Percentiles rank a stretch among this genome's conserved stretches.
These are phyloP conservation scores for Chymomyza amoena DNA, from an alignment of 2,888 invertebrate genomes.

Conservation along the genomic window DNA sequence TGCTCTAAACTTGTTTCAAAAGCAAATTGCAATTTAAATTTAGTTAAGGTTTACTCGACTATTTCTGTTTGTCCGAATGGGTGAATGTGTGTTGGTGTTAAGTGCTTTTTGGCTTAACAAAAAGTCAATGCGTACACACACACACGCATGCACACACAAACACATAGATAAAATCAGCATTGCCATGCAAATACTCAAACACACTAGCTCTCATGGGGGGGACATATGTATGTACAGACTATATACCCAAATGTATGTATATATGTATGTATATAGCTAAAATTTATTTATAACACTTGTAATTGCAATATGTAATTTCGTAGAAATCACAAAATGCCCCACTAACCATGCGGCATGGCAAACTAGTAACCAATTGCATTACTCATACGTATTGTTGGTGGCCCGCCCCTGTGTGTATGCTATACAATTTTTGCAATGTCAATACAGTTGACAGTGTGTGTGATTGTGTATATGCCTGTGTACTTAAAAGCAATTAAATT, in stretches of 20 bases:
- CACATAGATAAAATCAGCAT: not conserved
- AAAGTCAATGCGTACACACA: not conserved
- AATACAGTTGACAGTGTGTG: constrained; percentile 38
- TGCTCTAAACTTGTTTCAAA: not conserved
- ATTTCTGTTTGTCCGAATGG: too few species aligned
- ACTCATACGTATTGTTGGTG: constrained; percentile 33
- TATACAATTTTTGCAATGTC: constrained; percentile 38
- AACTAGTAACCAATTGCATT: constrained; percentile 28
- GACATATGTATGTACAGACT: too few species aligned
- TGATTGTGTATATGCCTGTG: not conserved
- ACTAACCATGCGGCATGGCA: not conserved
- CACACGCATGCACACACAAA: constrained; percentile 1
- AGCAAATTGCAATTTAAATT: constrained; percentile 48
- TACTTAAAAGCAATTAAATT: constrained; percentile 53
- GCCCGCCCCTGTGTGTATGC: constrained; percentile 6
- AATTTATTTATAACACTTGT: constrained; percentile 49
- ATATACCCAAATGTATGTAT: too few species aligned
- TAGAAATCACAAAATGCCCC: constrained; percentile 30
- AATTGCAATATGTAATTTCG: constrained; percentile 53
- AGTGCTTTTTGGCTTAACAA: not conserved
- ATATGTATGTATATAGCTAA: not conserved
- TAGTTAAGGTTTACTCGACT: constrained; percentile 14
- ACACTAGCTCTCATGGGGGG: not conserved
- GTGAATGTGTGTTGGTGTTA: not conserved
- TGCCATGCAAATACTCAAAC: not conserved